Evolutionary conservation across 2,113 vertebrate genomes (phyloP).

Genomic region (Xenopus laevis): DNA sequence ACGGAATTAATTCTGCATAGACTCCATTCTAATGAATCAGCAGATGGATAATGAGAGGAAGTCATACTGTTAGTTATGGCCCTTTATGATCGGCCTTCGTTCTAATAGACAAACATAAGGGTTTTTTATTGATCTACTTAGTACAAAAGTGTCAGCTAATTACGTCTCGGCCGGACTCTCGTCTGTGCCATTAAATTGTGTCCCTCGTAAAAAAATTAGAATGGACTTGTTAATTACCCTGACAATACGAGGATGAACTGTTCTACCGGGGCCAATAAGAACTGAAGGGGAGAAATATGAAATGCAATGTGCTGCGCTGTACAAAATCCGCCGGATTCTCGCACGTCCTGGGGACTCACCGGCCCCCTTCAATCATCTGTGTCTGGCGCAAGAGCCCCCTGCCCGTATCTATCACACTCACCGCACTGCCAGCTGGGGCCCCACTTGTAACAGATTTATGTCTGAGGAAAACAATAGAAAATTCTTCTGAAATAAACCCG

Average conservation of each 20-base stretch:
- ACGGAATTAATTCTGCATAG: neutral
- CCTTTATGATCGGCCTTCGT: neutral
- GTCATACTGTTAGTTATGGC: neutral
- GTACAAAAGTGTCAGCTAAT: neutral
- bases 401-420: too few relatives aligned
- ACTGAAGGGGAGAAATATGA: neutral
- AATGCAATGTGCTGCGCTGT: neutral
- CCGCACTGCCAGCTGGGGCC: too few relatives aligned
- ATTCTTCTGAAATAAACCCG: too few relatives aligned
- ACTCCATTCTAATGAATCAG: neutral
- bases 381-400: neutral
- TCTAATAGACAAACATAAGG: conserved; percentile 2
- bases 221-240: neutral
- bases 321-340: neutral
- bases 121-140: conserved; percentile 1
- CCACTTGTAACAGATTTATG: too few relatives aligned
- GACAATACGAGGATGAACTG: neutral
- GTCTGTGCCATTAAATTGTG: conserved; percentile 6
- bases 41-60: neutral
- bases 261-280: neutral
- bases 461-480: too few relatives aligned
- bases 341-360: neutral
- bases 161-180: neutral
- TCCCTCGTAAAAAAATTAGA: neutral
- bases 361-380: neutral